A percentile compares a stretch with the other conserved stretches of the same genome.
Evolutionary conservation across 2,113 vertebrate genomes (phyloP).

Genomic region (Sinocyclocheilus anophthalmus): DNA sequence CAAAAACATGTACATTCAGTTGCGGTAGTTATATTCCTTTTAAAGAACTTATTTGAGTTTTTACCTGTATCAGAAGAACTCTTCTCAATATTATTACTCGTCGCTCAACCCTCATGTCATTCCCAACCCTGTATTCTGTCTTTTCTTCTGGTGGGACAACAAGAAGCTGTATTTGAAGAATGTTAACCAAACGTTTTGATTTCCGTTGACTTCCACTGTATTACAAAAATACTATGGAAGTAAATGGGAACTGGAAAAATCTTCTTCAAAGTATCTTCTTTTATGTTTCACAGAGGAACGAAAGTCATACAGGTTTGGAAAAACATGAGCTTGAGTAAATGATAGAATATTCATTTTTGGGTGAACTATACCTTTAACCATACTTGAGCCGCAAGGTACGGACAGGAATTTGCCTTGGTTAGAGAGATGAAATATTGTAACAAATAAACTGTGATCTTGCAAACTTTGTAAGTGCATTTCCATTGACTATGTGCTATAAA

Average conservation of each 20-base stretch:
- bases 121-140: too few relatives aligned
- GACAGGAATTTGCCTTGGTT: slow-evolving; percentile 37
- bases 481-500: slow-evolving; percentile 32
- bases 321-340: background rate
- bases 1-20: background rate
- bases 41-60: background rate
- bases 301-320: background rate
- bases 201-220: too few relatives aligned
- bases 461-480: slow-evolving; percentile 45
- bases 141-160: too few relatives aligned
- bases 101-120: too few relatives aligned
- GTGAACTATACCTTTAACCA: background rate
- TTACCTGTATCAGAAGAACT: too few relatives aligned
- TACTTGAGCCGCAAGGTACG: slow-evolving; percentile 17
- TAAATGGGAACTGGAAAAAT: background rate
- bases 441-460: slow-evolving; percentile 56
- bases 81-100: too few relatives aligned
- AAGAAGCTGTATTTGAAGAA: too few relatives aligned
- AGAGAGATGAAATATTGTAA: slow-evolving; percentile 28
- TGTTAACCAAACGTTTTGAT: too few relatives aligned
- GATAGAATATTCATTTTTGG: background rate
- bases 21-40: background rate
- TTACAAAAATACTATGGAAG: background rate
- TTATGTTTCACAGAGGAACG: too few relatives aligned
- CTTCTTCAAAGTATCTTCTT: too few relatives aligned